phyloP scores from a whole-genome alignment of 2,888 invertebrate species.

The Dolomedes plantarius region DNA sequence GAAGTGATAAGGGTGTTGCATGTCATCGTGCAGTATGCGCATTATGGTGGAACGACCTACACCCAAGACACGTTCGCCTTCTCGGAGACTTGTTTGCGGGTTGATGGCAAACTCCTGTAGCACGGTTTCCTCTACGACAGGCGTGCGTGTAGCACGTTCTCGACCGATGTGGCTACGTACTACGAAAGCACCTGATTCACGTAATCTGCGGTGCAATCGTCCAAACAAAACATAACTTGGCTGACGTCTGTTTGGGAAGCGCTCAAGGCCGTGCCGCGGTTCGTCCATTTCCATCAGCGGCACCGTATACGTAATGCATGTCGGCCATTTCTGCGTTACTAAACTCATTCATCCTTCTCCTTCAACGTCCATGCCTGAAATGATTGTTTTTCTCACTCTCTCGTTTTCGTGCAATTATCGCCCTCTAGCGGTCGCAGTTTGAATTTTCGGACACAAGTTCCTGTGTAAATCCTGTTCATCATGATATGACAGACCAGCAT shows the following conservation, averaged over 20 bases:
- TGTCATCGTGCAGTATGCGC: slow-evolving; percentile 33
- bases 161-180: not conserved
- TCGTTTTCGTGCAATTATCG: not conserved
- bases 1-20: slow-evolving; percentile 28
- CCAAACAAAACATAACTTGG: slow-evolving; percentile 25
- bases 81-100: slow-evolving; percentile 4
- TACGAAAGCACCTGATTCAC: not conserved
- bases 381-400: not conserved
- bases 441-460: not conserved
- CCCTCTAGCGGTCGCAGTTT: not conserved
- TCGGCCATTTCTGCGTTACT: slow-evolving; percentile 9
- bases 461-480: slow-evolving; percentile 1
- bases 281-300: slow-evolving; percentile 21
- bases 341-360: slow-evolving; percentile 4
- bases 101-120: not conserved
- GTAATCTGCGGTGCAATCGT: slow-evolving; percentile 2
- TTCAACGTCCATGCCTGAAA: slow-evolving; percentile 6
- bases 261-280: slow-evolving; percentile 16
- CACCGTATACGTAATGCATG: slow-evolving; percentile 26
- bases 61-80: slow-evolving; percentile 17
- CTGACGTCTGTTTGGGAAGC: slow-evolving; percentile 28
- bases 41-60: slow-evolving; percentile 10
- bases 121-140: slow-evolving; percentile 13
- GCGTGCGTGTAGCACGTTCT: not conserved
- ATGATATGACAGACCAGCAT: not conserved